Evolutionary conservation across 2,888 invertebrate species (phyloP).

Genomic region (Labia minor): DNA sequence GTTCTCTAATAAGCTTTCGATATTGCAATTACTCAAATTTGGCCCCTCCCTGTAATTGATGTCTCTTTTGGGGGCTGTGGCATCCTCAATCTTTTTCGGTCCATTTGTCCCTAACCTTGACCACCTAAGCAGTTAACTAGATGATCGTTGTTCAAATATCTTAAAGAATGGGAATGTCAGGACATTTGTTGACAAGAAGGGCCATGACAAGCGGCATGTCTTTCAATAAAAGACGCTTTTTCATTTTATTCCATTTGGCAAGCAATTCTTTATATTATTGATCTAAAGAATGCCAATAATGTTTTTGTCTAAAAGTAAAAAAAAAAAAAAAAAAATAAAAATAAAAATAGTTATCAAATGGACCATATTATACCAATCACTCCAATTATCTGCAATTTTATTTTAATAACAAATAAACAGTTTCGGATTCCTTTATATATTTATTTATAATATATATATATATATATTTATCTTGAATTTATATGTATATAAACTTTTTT

Average conservation of each 20-base stretch:
- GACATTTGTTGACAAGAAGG: neutral
- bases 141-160: neutral
- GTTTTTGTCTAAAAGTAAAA: neutral
- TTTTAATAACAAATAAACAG: too few relatives aligned
- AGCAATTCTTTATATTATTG: neutral
- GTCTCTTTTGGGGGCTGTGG: neutral
- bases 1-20: too few relatives aligned
- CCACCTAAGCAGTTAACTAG: conserved; percentile 6
- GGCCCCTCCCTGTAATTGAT: neutral
- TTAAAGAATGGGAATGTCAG: neutral
- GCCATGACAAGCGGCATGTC: neutral
- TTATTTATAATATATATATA: too few relatives aligned
- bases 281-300: neutral
- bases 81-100: neutral
- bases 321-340: neutral
- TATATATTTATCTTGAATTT: too few relatives aligned
- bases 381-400: too few relatives aligned
- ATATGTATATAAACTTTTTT: too few relatives aligned
- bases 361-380: too few relatives aligned
- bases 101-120: neutral
- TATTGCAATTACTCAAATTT: neutral
- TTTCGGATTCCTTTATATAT: too few relatives aligned
- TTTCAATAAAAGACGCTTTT: neutral
- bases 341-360: neutral
- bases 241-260: neutral